Evolutionary conservation across 2,888 invertebrate genomes (phyloP).

Genomic region (Cheilosia grossa): DNA sequence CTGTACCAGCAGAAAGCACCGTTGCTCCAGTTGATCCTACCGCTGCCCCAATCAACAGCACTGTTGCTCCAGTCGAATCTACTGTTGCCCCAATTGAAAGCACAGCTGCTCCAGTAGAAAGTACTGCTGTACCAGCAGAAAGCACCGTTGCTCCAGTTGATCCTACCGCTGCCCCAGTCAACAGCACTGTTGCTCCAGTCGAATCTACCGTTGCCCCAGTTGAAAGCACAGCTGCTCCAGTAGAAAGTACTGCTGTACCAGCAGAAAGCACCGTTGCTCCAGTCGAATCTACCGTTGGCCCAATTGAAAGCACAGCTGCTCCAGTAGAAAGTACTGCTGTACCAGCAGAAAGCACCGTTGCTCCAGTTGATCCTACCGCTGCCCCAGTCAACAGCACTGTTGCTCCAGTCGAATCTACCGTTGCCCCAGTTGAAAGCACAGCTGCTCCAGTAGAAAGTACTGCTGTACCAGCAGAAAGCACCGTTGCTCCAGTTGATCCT

Average conservation of each 20-base stretch:
- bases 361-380: slow-evolving; percentile 30
- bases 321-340: too few relatives aligned
- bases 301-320: too few relatives aligned
- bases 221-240: too few relatives aligned
- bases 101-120: slow-evolving; percentile 70
- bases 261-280: slow-evolving; percentile 20
- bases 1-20: too few relatives aligned
- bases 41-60: too few relatives aligned
- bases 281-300: neutral
- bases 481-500: too few relatives aligned
- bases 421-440: slow-evolving; percentile 37
- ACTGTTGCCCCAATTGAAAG: neutral
- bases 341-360: too few relatives aligned
- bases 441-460: slow-evolving; percentile 20
- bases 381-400: slow-evolving; percentile 16
- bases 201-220: neutral
- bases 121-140: slow-evolving; percentile 15
- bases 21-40: too few relatives aligned
- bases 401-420: slow-evolving; percentile 77
- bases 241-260: too few relatives aligned
- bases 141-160: neutral
- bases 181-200: neutral
- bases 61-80: neutral
- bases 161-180: slow-evolving; percentile 1
- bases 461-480: slow-evolving; percentile 7